A percentile compares a stretch with the other conserved stretches of the same genome.
Conservation (phyloP, 64 coral and sea anemone genomes). For the Platygyra sinensis region DNA sequence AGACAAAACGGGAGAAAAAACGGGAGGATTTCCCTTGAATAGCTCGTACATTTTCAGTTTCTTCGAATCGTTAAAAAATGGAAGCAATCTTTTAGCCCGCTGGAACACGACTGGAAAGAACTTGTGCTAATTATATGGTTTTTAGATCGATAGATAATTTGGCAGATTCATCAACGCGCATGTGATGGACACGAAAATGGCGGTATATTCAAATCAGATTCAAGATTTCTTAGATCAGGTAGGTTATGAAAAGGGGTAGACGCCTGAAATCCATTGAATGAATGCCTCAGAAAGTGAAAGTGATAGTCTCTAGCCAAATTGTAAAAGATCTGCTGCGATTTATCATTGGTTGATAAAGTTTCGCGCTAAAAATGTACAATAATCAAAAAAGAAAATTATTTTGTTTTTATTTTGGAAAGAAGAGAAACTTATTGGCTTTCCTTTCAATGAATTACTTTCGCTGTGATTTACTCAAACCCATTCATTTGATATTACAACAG, state of each 20-base stretch:
- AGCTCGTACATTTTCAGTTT: neutral
- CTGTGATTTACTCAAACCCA: too few relatives aligned
- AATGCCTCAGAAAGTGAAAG: neutral
- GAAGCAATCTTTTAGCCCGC: neutral
- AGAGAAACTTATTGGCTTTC: neutral
- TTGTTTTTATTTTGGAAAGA: too few relatives aligned
- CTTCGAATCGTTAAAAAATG: neutral
- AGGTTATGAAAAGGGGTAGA: neutral
- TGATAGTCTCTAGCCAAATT: neutral
- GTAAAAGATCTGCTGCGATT: too few relatives aligned
- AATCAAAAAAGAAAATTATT: too few relatives aligned
- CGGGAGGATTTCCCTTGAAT: neutral
- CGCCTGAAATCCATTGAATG: neutral
- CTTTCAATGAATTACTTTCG: too few relatives aligned
- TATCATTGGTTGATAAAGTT: too few relatives aligned
- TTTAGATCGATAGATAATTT: neutral
- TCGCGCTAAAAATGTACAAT: too few relatives aligned
- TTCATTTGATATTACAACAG: too few relatives aligned
- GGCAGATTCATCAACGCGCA: neutral
- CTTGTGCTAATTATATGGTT: neutral
- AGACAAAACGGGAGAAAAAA: too few relatives aligned
- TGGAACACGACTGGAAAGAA: neutral
- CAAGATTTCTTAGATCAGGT: slow-evolving; percentile 12
- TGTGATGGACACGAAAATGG: neutral
- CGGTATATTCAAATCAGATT: neutral